These are phyloP conservation scores for Plemyria rubiginata DNA, from an alignment of 2,888 invertebrate species.

Conservation along the genomic window DNA sequence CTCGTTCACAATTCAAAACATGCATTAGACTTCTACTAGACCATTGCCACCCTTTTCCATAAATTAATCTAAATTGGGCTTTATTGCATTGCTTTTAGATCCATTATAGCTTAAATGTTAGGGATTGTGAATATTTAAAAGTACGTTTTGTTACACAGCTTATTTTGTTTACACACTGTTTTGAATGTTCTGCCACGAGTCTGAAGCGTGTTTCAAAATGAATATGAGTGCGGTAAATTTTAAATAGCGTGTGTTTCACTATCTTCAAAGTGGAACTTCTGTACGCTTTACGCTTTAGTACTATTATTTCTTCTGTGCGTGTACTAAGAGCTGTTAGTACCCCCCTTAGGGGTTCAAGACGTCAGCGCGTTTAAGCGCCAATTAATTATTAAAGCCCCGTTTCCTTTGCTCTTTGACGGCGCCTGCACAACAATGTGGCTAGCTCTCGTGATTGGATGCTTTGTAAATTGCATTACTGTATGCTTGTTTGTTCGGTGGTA, in stretches of 20 bases:
- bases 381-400: slow-evolving; percentile 82
- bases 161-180: too few relatives aligned
- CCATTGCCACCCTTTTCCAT: slow-evolving; percentile 8
- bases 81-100: slow-evolving; percentile 1
- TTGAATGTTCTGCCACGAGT: not conserved
- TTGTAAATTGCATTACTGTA: slow-evolving; percentile 77
- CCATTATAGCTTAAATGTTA: slow-evolving; percentile 44
- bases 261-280: slow-evolving; percentile 8
- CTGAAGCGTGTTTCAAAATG: not conserved
- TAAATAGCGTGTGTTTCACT: not conserved
- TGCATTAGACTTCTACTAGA: slow-evolving; percentile 50
- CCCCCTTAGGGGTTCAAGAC: slow-evolving; percentile 73
- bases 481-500: slow-evolving; percentile 54
- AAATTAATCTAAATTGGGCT: not conserved
- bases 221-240: not conserved
- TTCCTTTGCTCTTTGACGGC: slow-evolving; percentile 81
- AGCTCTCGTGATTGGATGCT: slow-evolving; percentile 78
- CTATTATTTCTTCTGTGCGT: slow-evolving; percentile 27
- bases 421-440: slow-evolving; percentile 80
- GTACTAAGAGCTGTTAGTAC: slow-evolving; percentile 73
- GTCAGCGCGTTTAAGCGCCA: slow-evolving; percentile 81
- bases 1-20: slow-evolving; percentile 52
- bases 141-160: not conserved
- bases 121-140: not conserved
- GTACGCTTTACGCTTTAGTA: slow-evolving; percentile 8